phyloP scores from a whole-genome alignment of 2,797 vertebrate species.

The Acanthopagrus latus region DNA sequence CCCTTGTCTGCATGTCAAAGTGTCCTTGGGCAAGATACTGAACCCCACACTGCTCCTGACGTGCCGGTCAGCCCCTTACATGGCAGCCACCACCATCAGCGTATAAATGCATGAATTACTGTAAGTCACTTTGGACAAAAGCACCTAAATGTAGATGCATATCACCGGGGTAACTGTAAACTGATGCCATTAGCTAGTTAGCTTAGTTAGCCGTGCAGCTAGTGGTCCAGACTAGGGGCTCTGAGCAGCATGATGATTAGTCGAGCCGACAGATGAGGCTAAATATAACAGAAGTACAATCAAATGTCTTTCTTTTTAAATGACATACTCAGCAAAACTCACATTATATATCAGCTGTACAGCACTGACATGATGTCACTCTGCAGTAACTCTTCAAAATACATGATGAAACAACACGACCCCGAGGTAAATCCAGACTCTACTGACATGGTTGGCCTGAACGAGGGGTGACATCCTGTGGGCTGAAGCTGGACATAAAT shows the following conservation, averaged over 20 bases:
- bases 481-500: slow-evolving; percentile 7
- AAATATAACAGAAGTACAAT: background rate
- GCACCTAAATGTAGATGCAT: no score
- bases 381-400: background rate
- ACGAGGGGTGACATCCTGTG: background rate
- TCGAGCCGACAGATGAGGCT: background rate
- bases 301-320: background rate
- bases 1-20: no score
- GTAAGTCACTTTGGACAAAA: no score
- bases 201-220: no score
- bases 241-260: background rate
- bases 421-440: background rate
- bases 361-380: background rate
- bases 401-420: background rate
- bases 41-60: no score
- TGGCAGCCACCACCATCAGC: no score
- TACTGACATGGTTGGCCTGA: background rate
- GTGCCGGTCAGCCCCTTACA: no score
- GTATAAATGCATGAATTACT: no score
- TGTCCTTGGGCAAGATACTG: no score
- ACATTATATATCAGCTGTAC: background rate
- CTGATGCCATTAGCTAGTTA: no score
- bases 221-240: no score
- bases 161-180: no score
- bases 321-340: background rate